Evolutionary conservation across 2,113 vertebrate genomes (phyloP), one percentile per base, ranked within the genome.

Genomic region (Erpornis zantholeuca): DNA sequence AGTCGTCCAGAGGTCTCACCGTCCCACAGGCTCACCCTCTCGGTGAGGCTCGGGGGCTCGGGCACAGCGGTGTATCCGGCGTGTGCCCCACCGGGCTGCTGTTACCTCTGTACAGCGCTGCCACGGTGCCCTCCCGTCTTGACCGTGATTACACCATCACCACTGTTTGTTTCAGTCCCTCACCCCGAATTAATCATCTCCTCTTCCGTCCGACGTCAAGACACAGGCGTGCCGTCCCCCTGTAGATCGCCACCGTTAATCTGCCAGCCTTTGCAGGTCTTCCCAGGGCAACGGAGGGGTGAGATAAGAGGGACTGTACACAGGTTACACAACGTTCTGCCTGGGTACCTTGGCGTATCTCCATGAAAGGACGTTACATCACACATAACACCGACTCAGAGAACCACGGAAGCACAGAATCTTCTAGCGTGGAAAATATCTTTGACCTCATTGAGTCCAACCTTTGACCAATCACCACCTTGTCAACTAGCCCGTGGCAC

Each of bases 1-100:
- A 0, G 11, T 0, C 0, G 1, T 6, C 1, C 1, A n/a, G 31
- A 2, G 2, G 1, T 17, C 2, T 12, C 3, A 5, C 2, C 3
- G 0, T 31, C 0, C 1, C 2, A 0, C 2, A 0, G 28, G 2
- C 33, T 0, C 5, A 0, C 1, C 5, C 1, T 4, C 1, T 33
- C 7, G 0, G 13, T 1, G 9, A 4, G 6, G 3, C 2, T 16
- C 2, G 16, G 4, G 19, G 12, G 3, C 1, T 3, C 0, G 6
- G 1, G 0, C 0, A 0, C 2, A 1, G 12, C 4, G 1, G 3
- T 0, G 33, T 4, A 7, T 1, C 2, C 2, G 4, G 13, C 2
- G 4, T 3, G 15, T 5, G 25, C 2, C 0, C 18, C 1, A 23
- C 2, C 1, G 3, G 9, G n/a, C 20, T 15, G 71, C 31, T 40